Evolutionary conservation across 1,140 invertebrate species (phyloP).

Genomic region (Pararge aegeria): DNA sequence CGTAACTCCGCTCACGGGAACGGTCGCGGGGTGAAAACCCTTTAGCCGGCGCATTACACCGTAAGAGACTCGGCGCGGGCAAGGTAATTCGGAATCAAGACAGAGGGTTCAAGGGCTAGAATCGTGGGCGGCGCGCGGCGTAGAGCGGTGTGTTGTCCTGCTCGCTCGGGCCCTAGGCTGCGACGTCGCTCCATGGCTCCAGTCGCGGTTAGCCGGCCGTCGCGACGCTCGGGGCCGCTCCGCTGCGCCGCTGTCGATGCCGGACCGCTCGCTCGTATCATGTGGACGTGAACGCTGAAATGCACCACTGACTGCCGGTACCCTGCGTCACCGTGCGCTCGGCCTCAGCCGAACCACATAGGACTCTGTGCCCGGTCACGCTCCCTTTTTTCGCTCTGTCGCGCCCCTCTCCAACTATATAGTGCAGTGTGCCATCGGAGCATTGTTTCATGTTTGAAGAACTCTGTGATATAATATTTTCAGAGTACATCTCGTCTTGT

Average conservation of each 20-base stretch:
- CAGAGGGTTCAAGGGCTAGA: conserved; percentile 70
- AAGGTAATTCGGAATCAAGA: conserved; percentile 67
- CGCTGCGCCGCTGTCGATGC: conserved; percentile 45
- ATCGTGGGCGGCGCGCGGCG: conserved; percentile 48
- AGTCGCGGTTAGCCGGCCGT: conserved; percentile 76
- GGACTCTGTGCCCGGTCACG: conserved; percentile 33
- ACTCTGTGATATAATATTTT: conserved; percentile 40
- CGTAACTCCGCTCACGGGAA: conserved; percentile 53
- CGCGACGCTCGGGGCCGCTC: conserved; percentile 70
- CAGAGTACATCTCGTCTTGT: conserved; percentile 17
- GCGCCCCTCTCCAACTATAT: conserved; percentile 26
- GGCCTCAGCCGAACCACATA: conserved; percentile 26
- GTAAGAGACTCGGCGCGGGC: conserved; percentile 48
- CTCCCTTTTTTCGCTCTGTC: conserved; percentile 22
- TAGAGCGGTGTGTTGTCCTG: conserved; percentile 61
- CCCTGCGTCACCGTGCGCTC: conserved; percentile 38
- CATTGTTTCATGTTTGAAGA: conserved; percentile 56
- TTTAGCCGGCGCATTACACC: conserved; percentile 55
- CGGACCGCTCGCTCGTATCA: conserved; percentile 44
- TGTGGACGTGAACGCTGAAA: conserved; percentile 48
- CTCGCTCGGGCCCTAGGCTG: conserved; percentile 68
- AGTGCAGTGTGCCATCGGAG: conserved; percentile 59
- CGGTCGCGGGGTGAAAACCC: conserved; percentile 68
- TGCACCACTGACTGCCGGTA: conserved; percentile 55
- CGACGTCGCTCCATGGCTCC: conserved; percentile 55